Percentiles rank a stretch among this genome's conserved stretches.
These are phyloP conservation scores for Eumeta japonica DNA, from an alignment of 1,140 invertebrate genomes.

Conservation along the genomic window DNA sequence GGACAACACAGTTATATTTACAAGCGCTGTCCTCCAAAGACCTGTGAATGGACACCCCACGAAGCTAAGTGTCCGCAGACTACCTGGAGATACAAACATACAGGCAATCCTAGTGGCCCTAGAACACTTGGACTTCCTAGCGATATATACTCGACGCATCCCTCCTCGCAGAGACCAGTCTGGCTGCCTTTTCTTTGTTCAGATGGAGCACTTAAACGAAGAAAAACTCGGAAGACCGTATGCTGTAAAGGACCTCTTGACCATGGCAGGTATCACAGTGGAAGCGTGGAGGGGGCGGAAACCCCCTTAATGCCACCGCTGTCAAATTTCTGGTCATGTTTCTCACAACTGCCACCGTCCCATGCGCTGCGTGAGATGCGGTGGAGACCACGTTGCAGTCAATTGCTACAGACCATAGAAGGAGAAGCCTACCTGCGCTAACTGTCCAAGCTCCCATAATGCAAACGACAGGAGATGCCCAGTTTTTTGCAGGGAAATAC, in stretches of 20 bases:
- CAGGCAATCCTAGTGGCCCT: neutral
- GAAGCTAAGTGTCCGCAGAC: neutral
- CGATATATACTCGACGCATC: too few species aligned
- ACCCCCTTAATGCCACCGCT: neutral
- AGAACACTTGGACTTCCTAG: neutral
- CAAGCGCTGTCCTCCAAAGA: too few species aligned
- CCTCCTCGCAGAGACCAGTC: too few species aligned
- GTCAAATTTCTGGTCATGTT: neutral
- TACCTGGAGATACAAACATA: too few species aligned
- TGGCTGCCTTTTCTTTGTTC: neutral
- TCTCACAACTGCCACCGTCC: neutral
- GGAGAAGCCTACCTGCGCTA: constrained; percentile 1
- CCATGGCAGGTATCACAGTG: neutral
- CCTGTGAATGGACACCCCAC: neutral
- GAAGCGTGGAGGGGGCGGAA: neutral
- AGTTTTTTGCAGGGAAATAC: too few species aligned
- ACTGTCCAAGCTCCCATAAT: neutral
- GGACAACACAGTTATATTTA: too few species aligned
- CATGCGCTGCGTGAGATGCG: neutral
- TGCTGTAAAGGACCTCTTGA: neutral
- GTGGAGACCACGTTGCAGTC: neutral
- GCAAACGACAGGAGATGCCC: too few species aligned
- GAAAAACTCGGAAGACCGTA: neutral
- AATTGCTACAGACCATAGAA: neutral
- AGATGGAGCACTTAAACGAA: too few species aligned